Conservation (phyloP, 2,797 vertebrate species). For the Setipinna tenuifilis region DNA sequence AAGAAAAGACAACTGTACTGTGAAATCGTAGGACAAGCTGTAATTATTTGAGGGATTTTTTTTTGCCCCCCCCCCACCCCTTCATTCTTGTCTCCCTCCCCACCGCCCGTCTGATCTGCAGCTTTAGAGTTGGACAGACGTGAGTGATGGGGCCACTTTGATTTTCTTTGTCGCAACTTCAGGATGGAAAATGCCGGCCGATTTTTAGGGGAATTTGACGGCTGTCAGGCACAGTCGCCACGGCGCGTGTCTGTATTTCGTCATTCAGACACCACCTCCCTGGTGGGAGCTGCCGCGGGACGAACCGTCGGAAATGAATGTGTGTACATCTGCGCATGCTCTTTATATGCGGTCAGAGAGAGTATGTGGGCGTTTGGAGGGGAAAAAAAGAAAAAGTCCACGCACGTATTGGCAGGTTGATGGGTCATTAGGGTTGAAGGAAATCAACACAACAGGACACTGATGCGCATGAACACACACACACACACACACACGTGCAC, state of each 20-base stretch:
- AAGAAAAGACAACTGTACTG: conserved; percentile 60
- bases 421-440: conserved; percentile 32
- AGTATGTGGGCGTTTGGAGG: conserved; percentile 23
- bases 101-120: conserved; percentile 30
- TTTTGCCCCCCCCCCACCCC: neutral
- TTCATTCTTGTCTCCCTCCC: conserved; percentile 9
- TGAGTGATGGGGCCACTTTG: conserved; percentile 58
- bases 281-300: neutral
- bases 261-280: conserved; percentile 24
- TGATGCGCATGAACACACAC: neutral
- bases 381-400: conserved; percentile 22
- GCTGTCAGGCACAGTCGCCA: conserved; percentile 28
- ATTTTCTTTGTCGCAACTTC: conserved; percentile 51
- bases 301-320: neutral
- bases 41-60: conserved; percentile 64
- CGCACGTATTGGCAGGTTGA: conserved; percentile 34
- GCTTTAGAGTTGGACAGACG: conserved; percentile 42
- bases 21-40: conserved; percentile 60
- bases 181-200: conserved; percentile 40
- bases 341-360: neutral
- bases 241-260: conserved; percentile 32
- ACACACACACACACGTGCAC: neutral
- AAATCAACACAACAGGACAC: neutral
- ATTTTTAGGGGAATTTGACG: conserved; percentile 42
- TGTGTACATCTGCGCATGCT: neutral